Base-by-base conservation (phyloP, 2,797 vertebrate species). In the Smutsia temminckii region DNA sequence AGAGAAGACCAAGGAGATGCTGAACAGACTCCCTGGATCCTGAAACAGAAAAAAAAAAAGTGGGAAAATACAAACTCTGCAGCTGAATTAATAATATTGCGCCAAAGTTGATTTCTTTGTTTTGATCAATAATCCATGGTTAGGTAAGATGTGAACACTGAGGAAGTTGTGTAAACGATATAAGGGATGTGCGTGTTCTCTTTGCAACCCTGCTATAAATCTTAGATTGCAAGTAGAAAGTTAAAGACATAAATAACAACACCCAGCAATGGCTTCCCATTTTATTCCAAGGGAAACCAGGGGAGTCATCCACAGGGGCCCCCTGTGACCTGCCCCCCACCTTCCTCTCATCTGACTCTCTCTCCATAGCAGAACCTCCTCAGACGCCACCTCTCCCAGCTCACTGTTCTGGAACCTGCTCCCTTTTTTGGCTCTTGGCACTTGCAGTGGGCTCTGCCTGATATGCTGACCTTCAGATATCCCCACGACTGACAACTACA, bases 141-240 rank as follows among this genome's bases (percentile, higher is more conserved):
- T 49, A 1, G 11, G 0, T 25, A 64, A 80, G 23, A 57, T 4
- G 25, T 0, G 32, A 77, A 9, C n/a, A 49, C 21, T 23, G 42
- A 75, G 27, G 16, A 77, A 29, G 6, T 9, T 20, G 18, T 4
- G 1, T 20, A 3, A n/a, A 23, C 0, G 1, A 7, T 8, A 1
- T 8, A 21, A 20, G 32, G 51, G 20, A 42, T 12, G 25, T 23
- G 18, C 14, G 18, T 51, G 25, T 25, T 64, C 21, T 37, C 49
- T 53, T 51, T 32, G 42, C 0, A 72, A 29, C 8, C 55, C 29
- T 49, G 57, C 75, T 2, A 3, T 20, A 63, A 49, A 91, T n/a
- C 40, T 59, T 53, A 21, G 84, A 85, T 6, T 6, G 13, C 59
- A 63, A 57, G 21, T 40, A 29, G 23, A 57, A 66, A 53, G 53